Percentiles rank a stretch among this genome's conserved stretches.
These are phyloP conservation scores for Sebastes minor DNA, from an alignment of 2,797 vertebrate genomes.

Conservation along the genomic window DNA sequence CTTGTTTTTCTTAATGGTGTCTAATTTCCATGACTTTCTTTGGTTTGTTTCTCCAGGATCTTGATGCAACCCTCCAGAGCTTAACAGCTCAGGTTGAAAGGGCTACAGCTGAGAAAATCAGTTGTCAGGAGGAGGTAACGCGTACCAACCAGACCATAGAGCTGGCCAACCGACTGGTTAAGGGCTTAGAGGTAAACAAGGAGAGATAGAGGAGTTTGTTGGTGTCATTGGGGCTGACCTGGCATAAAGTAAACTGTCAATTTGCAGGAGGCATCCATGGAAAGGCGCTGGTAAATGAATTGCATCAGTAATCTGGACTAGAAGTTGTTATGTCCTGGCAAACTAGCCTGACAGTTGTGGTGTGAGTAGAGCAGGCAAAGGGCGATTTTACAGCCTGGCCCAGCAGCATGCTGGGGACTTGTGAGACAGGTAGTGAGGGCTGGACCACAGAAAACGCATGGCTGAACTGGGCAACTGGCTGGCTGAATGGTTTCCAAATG, in stretches of 20 bases:
- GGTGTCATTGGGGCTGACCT: conserved; percentile 49
- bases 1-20: background rate
- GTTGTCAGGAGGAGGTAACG: conserved; percentile 86
- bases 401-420: conserved; percentile 64
- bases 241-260: conserved; percentile 56
- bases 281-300: conserved; percentile 57
- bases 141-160: conserved; percentile 82
- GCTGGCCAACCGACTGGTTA: conserved; percentile 85
- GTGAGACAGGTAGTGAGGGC: conserved; percentile 78
- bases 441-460: conserved; percentile 75
- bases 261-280: conserved; percentile 50
- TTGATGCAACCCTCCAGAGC: conserved; percentile 81
- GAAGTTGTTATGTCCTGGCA: conserved; percentile 70
- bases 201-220: conserved; percentile 42
- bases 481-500: conserved; percentile 71
- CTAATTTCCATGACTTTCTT: conserved; percentile 15
- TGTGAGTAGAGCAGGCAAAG: conserved; percentile 52
- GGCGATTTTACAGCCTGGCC: conserved; percentile 66
- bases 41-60: conserved; percentile 76
- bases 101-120: conserved; percentile 83
- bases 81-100: conserved; percentile 85
- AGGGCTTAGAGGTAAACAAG: conserved; percentile 83
- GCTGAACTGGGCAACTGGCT: conserved; percentile 76
- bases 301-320: conserved; percentile 69
- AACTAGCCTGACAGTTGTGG: conserved; percentile 48